A percentile compares a stretch with the other conserved stretches of the same genome.
Evolutionary conservation across 2,113 vertebrate genomes (phyloP).

Genomic region (Psilopogon haemacephalus): DNA sequence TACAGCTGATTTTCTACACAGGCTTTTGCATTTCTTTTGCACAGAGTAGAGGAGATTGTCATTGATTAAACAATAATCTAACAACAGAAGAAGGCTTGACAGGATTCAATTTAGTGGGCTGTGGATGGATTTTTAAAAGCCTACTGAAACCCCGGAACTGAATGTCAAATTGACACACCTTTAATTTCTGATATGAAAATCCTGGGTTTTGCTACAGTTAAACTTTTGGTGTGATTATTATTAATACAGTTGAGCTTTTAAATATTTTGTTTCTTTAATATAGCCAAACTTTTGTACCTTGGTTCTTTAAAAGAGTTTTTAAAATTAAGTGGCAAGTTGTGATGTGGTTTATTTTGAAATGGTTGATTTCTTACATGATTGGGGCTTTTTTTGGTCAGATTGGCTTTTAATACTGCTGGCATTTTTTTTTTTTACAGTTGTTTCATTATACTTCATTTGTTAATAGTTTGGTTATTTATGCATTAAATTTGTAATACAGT

Average conservation of each 20-base stretch:
- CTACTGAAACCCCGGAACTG: neutral
- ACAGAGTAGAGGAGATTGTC: neutral
- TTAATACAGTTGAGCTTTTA: fast-evolving
- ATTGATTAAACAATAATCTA: constrained; percentile 15
- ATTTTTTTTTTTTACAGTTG: neutral
- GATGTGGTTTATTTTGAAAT: neutral
- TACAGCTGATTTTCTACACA: neutral
- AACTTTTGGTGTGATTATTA: neutral
- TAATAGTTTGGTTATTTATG: neutral
- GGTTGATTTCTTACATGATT: neutral
- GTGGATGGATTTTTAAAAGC: neutral
- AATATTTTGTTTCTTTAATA: neutral
- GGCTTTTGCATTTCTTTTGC: neutral
- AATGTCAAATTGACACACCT: neutral
- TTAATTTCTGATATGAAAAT: neutral
- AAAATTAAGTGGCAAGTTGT: neutral
- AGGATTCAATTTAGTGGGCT: neutral
- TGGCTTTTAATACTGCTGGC: neutral
- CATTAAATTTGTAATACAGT: neutral
- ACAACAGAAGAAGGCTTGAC: neutral
- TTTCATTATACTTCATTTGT: neutral
- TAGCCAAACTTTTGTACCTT: neutral
- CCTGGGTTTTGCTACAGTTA: neutral
- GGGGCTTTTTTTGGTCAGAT: neutral
- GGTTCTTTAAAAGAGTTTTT: neutral